These are phyloP conservation scores for Mactra quadrangularis DNA, from an alignment of 1,140 invertebrate species.

Conservation along the genomic window DNA sequence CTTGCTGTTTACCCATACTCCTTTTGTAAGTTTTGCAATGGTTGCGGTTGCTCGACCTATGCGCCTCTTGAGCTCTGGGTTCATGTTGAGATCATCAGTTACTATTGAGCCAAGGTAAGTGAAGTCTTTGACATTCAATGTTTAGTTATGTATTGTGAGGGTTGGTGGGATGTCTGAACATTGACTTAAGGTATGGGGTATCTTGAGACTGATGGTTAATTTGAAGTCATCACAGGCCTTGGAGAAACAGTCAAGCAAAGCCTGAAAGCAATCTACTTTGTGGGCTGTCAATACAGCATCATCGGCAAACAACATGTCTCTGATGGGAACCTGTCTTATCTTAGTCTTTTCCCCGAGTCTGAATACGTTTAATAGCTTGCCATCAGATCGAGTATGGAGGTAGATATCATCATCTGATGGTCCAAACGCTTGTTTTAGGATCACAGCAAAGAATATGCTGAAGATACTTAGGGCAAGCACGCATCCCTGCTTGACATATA, in stretches of 20 bases:
- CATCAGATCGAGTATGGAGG: no score
- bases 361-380: conserved; percentile 57
- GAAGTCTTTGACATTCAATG: conserved; percentile 1
- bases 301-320: conserved; percentile 66
- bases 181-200: neutral
- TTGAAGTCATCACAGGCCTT: neutral
- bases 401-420: no score
- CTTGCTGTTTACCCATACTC: conserved; percentile 45
- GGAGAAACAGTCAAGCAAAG: neutral
- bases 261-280: conserved; percentile 43
- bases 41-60: neutral
- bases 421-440: conserved; percentile 28
- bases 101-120: neutral
- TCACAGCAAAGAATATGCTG: no score
- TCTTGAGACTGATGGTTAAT: conserved; percentile 18
- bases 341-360: conserved; percentile 59
- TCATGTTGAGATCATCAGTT: no score
- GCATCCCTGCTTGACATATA: no score
- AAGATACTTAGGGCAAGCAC: no score
- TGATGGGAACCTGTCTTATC: conserved; percentile 47
- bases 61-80: conserved; percentile 14
- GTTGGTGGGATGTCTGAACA: neutral
- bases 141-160: neutral
- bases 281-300: conserved; percentile 57
- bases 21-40: conserved; percentile 4